These are phyloP conservation scores for Piscicola geometra DNA, from an alignment of 2,888 invertebrate genomes.

Conservation along the genomic window DNA sequence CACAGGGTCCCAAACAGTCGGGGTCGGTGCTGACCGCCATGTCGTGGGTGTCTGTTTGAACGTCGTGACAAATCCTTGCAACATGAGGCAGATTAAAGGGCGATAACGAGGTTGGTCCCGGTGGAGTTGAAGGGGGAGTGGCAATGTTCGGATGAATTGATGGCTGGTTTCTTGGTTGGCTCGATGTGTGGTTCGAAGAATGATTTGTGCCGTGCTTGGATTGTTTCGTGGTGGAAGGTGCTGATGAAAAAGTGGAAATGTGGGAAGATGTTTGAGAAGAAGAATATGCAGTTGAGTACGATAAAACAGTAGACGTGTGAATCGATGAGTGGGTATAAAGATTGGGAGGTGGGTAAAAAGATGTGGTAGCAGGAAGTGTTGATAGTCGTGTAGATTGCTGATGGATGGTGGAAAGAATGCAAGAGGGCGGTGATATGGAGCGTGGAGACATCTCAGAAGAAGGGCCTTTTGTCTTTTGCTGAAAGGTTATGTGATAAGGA, in stretches of 20 bases:
- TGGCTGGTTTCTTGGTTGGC: neutral
- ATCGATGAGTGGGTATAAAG: neutral
- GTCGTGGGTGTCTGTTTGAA: conserved; percentile 58
- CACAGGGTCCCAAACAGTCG: conserved; percentile 92
- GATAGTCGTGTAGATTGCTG: no score
- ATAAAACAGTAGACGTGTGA: neutral
- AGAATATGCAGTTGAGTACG: neutral
- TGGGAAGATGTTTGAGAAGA: neutral
- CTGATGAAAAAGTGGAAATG: neutral
- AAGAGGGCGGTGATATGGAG: neutral
- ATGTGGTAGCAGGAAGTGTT: neutral
- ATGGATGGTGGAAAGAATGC: neutral
- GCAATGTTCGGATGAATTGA: neutral
- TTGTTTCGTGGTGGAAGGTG: neutral
- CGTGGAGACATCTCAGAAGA: neutral
- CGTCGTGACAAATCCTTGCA: conserved; percentile 6
- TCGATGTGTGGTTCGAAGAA: neutral
- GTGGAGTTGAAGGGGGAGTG: neutral
- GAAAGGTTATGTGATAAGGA: neutral
- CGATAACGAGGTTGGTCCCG: neutral
- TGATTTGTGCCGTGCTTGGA: neutral
- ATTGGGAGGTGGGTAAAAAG: neutral
- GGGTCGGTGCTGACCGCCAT: conserved; percentile 93
- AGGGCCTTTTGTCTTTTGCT: neutral
- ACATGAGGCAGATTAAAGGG: neutral